phyloP scores from a whole-genome alignment of 2,113 vertebrate genomes.

The Callipepla californica region DNA sequence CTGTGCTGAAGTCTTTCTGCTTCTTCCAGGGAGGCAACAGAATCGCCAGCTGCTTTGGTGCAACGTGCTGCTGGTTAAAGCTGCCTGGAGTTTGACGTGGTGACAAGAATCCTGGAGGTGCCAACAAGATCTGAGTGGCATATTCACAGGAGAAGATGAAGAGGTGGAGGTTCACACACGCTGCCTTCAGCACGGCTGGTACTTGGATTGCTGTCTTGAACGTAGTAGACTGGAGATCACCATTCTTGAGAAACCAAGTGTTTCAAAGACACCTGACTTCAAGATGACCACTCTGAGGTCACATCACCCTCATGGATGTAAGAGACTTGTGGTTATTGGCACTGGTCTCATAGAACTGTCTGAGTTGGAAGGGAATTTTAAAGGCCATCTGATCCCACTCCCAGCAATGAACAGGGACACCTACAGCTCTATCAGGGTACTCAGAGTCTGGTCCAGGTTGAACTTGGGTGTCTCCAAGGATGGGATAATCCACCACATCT shows the following conservation, averaged over 20 bases:
- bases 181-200: fast-evolving
- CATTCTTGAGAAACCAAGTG: not conserved
- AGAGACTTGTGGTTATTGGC: not conserved
- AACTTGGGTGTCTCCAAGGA: too few species aligned
- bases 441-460: too few species aligned
- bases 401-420: too few species aligned
- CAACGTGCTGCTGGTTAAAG: not conserved
- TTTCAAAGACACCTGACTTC: not conserved
- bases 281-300: not conserved
- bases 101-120: too few species aligned
- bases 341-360: not conserved
- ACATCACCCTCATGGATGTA: fast-evolving
- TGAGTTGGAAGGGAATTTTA: too few species aligned
- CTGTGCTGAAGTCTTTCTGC: not conserved
- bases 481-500: too few species aligned
- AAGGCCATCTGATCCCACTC: too few species aligned
- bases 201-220: not conserved
- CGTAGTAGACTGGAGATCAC: not conserved
- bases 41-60: not conserved
- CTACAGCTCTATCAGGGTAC: too few species aligned
- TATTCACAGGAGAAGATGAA: too few species aligned
- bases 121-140: too few species aligned
- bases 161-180: too few species aligned
- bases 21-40: not conserved
- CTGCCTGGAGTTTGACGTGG: too few species aligned